Evolutionary conservation across 1,140 invertebrate genomes (phyloP).

Genomic region (Cydia strobilella): DNA sequence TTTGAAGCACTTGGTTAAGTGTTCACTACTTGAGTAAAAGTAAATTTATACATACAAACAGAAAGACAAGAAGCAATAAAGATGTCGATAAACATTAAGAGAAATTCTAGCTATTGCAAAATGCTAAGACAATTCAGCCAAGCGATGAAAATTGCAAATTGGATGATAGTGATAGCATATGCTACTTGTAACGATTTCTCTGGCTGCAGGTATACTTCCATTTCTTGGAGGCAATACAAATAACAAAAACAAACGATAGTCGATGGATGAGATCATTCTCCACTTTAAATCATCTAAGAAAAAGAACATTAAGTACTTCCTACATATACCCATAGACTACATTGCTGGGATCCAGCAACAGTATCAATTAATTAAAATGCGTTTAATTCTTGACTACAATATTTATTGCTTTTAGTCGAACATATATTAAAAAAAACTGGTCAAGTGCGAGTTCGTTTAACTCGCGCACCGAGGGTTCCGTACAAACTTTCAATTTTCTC

Average conservation of each 20-base stretch:
- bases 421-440: background rate
- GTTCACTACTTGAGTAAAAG: slow-evolving; percentile 17
- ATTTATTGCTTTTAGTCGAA: background rate
- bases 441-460: too few relatives aligned
- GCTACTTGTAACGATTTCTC: slow-evolving; percentile 32
- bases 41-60: slow-evolving; percentile 27
- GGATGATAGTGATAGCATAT: slow-evolving; percentile 27
- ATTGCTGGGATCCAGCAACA: background rate
- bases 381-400: background rate
- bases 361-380: background rate
- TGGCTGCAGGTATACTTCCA: background rate
- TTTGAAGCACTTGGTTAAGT: background rate
- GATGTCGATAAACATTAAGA: slow-evolving; percentile 27
- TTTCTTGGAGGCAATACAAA: background rate
- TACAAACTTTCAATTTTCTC: too few relatives aligned
- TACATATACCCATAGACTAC: background rate
- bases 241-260: background rate
- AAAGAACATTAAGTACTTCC: background rate
- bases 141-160: slow-evolving; percentile 32
- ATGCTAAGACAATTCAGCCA: slow-evolving; percentile 27
- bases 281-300: slow-evolving; percentile 7
- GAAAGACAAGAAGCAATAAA: slow-evolving; percentile 24
- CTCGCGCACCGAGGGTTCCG: too few relatives aligned
- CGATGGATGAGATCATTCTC: background rate
- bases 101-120: slow-evolving; percentile 30